Conservation (phyloP, 2,888 invertebrate species). For the Spatulosminthurus flaviceps region DNA sequence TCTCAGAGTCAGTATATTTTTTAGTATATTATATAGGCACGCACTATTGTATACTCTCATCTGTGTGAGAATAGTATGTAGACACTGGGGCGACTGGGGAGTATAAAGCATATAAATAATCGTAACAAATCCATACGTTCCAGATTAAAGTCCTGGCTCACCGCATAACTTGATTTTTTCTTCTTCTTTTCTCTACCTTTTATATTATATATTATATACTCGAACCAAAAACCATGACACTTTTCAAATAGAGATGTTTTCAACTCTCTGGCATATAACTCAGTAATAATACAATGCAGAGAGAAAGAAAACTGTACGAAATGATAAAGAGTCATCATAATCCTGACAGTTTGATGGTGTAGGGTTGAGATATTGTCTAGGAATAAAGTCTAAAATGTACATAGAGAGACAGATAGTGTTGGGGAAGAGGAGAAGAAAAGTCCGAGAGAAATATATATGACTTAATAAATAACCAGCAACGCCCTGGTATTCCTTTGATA, state of each 20-base stretch:
- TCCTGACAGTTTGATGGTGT: not conserved
- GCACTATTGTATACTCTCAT: too few relatives aligned
- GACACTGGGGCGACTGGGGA: too few relatives aligned
- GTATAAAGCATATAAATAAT: constrained; percentile 7
- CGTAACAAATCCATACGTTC: constrained; percentile 14
- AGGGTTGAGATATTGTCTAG: not conserved
- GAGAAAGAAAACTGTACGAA: not conserved
- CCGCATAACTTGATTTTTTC: not conserved
- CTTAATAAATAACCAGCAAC: not conserved
- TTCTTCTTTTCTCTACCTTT: too few relatives aligned
- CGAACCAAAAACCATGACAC: not conserved
- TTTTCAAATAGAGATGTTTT: too few relatives aligned
- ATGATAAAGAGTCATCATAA: not conserved
- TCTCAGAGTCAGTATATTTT: too few relatives aligned
- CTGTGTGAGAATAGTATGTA: too few relatives aligned
- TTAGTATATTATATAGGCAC: too few relatives aligned
- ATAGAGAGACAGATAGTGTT: not conserved
- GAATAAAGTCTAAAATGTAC: not conserved
- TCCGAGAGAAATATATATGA: not conserved
- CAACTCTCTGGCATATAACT: too few relatives aligned
- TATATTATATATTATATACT: too few relatives aligned
- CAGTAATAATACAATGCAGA: too few relatives aligned
- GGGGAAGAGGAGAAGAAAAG: too few relatives aligned
- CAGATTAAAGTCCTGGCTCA: constrained; percentile 6
- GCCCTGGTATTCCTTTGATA: not conserved